Conservation (phyloP, 2,113 vertebrate species). For the Tyto alba region DNA sequence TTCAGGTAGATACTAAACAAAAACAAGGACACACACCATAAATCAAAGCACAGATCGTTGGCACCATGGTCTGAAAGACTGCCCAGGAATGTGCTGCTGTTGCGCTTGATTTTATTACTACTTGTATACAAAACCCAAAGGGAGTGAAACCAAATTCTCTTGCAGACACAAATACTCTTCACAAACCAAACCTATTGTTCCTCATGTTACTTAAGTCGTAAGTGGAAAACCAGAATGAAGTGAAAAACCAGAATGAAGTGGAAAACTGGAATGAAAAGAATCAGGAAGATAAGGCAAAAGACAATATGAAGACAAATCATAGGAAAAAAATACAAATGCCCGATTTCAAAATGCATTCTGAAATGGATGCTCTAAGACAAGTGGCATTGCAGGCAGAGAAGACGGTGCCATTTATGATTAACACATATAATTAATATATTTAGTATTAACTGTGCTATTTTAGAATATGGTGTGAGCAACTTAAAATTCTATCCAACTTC, state of each 20-base stretch:
- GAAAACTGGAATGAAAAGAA: not conserved
- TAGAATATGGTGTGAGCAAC: not conserved
- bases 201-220: not conserved
- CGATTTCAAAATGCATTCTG: not conserved
- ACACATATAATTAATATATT: not conserved
- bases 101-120: not conserved
- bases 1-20: not conserved
- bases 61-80: not conserved
- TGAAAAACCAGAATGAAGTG: not conserved
- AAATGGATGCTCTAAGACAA: not conserved
- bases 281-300: not conserved
- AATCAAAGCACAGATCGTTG: not conserved
- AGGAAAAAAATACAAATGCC: not conserved
- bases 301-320: not conserved
- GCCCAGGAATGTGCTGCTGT: not conserved
- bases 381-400: not conserved
- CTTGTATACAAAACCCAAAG: not conserved
- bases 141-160: not conserved
- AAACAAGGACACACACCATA: not conserved
- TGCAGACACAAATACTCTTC: not conserved
- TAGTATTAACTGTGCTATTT: not conserved
- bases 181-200: not conserved
- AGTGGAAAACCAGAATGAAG: not conserved
- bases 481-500: not conserved
- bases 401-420: not conserved